Evolutionary conservation across 2,113 vertebrate species (phyloP).

Genomic region (Haemorhous mexicanus): DNA sequence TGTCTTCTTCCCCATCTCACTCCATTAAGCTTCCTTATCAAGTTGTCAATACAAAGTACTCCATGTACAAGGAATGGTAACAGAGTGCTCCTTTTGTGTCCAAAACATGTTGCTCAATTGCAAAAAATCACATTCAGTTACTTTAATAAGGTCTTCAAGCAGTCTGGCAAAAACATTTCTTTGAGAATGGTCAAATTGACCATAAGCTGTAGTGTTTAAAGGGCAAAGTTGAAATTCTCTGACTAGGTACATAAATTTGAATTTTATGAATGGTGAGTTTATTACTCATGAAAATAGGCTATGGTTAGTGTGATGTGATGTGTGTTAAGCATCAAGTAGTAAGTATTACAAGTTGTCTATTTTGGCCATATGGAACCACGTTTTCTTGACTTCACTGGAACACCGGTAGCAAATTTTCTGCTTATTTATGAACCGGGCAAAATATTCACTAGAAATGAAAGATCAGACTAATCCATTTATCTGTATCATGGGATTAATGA

Average conservation of each 20-base stretch:
- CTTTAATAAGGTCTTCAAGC: background rate
- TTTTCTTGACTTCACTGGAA: background rate
- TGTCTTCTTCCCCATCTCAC: background rate
- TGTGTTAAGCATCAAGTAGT: background rate
- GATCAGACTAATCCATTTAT: background rate
- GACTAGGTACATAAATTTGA: background rate
- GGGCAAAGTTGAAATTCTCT: background rate
- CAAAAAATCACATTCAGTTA: background rate
- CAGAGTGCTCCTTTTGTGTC: background rate
- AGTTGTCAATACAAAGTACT: slow-evolving; percentile 5
- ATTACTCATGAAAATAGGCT: background rate
- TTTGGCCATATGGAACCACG: background rate
- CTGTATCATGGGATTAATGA: background rate
- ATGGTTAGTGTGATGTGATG: background rate
- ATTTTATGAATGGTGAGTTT: background rate
- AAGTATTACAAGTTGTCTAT: background rate
- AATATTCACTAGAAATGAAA: background rate
- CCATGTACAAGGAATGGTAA: background rate
- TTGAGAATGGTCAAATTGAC: background rate
- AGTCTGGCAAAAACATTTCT: background rate
- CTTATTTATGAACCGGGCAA: background rate
- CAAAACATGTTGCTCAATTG: background rate
- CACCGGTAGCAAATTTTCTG: background rate
- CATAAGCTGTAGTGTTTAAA: background rate
- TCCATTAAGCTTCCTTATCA: background rate